Base-by-base conservation (phyloP, 2,888 invertebrate species). In the Caenorhabditis sinica region DNA sequence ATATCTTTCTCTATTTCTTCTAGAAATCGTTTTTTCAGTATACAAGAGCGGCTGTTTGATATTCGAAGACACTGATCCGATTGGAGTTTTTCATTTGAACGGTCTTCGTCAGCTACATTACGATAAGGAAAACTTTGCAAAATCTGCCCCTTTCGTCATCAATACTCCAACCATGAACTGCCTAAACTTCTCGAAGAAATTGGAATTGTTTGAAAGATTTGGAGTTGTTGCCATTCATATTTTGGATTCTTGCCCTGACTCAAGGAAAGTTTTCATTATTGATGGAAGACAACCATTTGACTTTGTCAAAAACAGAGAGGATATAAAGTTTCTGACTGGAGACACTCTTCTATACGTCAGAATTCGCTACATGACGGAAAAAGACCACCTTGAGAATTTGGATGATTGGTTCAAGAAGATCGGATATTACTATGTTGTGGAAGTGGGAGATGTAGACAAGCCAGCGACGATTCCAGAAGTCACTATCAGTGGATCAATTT, bases 271-370 rank as follows among this genome's bases (percentile, higher is more conserved):
- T 8, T n/a, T 75, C 13, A 75, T 75, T 56, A 13, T 75, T 20
- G 65, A 75, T n/a, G 75, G 75, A 43, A 25, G 66, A 43, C 75
- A 75, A 15, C 75, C 75, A 17, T 75, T 75, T 25, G 66, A 66
- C 25, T 75, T 66, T 56, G 40, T 75, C 3, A 30, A 5, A 2
- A 45, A 65, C 23, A 20, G 75, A 66, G 58, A 75, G 20, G 75
- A 75, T 30, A 20, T 75, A 2, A 56, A 56, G 20, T 75, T 66
- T 53, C 28, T 45, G 15, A 13, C 23, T 3, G 66, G 66, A 0
- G 75, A 75, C 45, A 43, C 13, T 25, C 9, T 75, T 43, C 20
- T 40, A 3, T 66, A 40, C 20, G 65, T 45, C 9, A 58, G 56
- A 45, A 75, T 75, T 15, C 65, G 75, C 5, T 43, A 56, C 23